A percentile compares a stretch with the other conserved stretches of the same genome.
Evolutionary conservation across 2,113 vertebrate genomes (phyloP).

Genomic region (Sakesphorus luctuosus): DNA sequence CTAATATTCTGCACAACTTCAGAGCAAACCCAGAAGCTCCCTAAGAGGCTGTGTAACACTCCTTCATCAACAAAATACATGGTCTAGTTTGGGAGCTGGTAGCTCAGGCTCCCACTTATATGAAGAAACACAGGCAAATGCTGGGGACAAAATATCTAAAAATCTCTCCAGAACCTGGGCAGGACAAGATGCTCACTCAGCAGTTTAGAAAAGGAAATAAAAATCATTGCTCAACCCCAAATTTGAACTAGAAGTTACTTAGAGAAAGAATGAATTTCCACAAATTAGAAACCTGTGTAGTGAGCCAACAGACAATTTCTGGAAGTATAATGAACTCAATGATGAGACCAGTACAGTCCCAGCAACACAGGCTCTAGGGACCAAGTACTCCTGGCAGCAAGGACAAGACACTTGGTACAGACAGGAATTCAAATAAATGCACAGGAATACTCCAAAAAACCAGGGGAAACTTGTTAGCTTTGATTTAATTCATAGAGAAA

Average conservation of each 20-base stretch:
- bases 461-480: background rate
- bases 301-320: background rate
- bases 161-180: background rate
- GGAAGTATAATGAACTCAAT: background rate
- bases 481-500: background rate
- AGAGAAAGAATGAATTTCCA: background rate
- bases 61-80: background rate
- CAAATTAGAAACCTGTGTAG: background rate
- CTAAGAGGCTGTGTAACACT: background rate
- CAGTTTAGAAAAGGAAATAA: background rate
- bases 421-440: background rate
- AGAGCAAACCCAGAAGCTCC: background rate
- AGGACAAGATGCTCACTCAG: background rate
- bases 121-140: background rate
- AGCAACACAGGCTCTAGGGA: background rate
- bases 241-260: background rate
- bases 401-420: background rate
- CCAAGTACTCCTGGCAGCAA: background rate
- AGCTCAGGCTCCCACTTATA: background rate
- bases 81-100: background rate
- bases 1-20: background rate
- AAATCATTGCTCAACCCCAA: fast-evolving
- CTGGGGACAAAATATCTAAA: background rate
- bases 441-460: background rate
- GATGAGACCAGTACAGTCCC: background rate